Conservation (phyloP, 2,113 vertebrate genomes). For the Brachirus orientalis region DNA sequence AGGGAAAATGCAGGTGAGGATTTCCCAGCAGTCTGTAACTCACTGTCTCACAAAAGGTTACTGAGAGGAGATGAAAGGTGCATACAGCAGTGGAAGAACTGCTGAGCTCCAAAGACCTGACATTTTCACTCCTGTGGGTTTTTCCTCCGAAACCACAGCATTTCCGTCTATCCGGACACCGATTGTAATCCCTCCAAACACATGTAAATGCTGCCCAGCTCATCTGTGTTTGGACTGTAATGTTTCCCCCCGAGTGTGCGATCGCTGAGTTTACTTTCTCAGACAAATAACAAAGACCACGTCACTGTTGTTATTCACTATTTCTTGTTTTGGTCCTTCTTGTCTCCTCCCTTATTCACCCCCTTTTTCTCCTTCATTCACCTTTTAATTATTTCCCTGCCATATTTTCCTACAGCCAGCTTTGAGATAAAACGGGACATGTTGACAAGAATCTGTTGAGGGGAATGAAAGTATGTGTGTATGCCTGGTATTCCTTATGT, state of each 20-base stretch:
- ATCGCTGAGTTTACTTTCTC: background rate
- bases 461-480: slow-evolving; percentile 8
- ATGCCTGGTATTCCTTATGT: too few species aligned
- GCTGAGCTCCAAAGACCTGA: background rate
- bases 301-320: slow-evolving; percentile 33
- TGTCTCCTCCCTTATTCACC: slow-evolving; percentile 48
- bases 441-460: slow-evolving; percentile 51
- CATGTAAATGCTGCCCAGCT: background rate
- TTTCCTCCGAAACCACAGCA: background rate
- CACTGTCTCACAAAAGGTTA: background rate
- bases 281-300: slow-evolving; percentile 14
- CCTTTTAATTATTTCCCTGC: slow-evolving; percentile 63
- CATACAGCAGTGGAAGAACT: background rate
- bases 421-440: slow-evolving; percentile 63
- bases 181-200: background rate
- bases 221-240: background rate
- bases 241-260: slow-evolving; percentile 3
- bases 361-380: slow-evolving; percentile 55
- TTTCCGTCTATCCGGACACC: background rate
- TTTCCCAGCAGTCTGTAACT: background rate
- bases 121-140: background rate
- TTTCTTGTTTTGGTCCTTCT: background rate
- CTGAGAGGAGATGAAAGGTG: too few species aligned
- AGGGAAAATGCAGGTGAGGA: background rate
- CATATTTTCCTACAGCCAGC: slow-evolving; percentile 49